Evolutionary conservation across 1,140 invertebrate genomes (phyloP).

Genomic region (Drosophila lini): DNA sequence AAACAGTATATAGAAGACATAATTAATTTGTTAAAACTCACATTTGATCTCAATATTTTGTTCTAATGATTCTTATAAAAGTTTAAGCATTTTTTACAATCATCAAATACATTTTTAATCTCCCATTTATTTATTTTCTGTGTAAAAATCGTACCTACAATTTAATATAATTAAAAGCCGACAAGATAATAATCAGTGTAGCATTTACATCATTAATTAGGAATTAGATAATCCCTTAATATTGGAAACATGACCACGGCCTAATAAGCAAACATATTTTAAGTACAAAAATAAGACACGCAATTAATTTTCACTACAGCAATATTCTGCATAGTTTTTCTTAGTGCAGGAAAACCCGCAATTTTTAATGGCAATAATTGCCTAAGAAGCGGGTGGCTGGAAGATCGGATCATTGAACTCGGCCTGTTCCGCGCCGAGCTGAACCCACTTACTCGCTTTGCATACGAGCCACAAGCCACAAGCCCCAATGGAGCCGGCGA

Average conservation of each 20-base stretch:
- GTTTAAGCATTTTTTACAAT: not conserved
- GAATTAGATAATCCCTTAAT: no score
- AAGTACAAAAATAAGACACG: not conserved
- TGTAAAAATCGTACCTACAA: not conserved
- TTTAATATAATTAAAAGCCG: not conserved
- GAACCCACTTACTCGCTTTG: constrained; percentile 63
- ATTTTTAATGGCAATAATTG: constrained; percentile 24
- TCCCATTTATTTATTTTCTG: not conserved
- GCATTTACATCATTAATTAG: not conserved
- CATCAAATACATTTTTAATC: not conserved
- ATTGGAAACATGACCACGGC: not conserved
- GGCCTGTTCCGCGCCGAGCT: constrained; percentile 17
- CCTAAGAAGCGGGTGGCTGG: constrained; percentile 32
- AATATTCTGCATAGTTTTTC: not conserved
- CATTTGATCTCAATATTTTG: no score
- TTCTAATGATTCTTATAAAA: no score
- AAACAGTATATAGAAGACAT: no score
- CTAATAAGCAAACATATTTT: no score
- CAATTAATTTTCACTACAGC: no score
- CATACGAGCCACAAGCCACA: constrained; percentile 44
- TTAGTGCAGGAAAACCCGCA: constrained; percentile 56
- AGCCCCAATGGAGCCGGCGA: constrained; percentile 18
- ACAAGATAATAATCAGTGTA: not conserved
- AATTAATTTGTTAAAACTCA: no score
- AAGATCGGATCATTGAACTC: constrained; percentile 78